Base-by-base conservation (phyloP, 2,113 vertebrate genomes). In the Sorex araneus region DNA sequence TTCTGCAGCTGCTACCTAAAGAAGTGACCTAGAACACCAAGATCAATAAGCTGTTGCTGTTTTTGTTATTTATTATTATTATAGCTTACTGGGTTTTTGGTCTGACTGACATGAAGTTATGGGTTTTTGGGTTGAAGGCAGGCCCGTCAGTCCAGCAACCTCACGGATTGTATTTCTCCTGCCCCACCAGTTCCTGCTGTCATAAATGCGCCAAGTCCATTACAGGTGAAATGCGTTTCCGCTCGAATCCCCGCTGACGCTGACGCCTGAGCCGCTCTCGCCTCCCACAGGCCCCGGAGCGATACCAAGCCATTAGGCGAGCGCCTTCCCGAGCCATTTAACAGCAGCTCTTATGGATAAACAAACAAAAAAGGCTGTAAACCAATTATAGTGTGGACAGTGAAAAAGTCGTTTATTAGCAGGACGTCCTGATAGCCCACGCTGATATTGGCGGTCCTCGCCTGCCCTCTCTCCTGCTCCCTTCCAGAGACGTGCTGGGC, bases 341-440 rank as follows among this genome's bases (percentile, higher is more conserved):
- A 98, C 99, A 98, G 94, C 98, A 95, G 98, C 97, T 97, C 98
- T 99, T 97, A 96, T 98, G 98, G 98, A 98, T 98, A 99, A 98
- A 99, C 97, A 98, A 98, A 99, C 98, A 98, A 92, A 98, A 98
- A 97, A 96, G 97, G 98, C 97, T 98, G 98, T 99, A 98, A 99
- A 98, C 97, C 98, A 99, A 99, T 99, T 99, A 99, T 57, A 95
- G 94, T 94, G 94, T 97, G 97, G 98, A 98, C 98, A 98, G 98
- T 97, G 98, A 97, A 97, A 98, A 98, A 97, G 97, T 98, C 99
- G 98, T 99, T 98, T 99, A 99, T 99, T 99, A 99, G 97, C 84
- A 47, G 85, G 97, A 97, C 97, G 97, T 96, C 98, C 96, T 96
- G 97, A 95, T 92, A 92, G 94, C 86, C 94, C 82, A 81, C 47